These are phyloP conservation scores for Apodemus agrarius DNA, from an alignment of 2,797 vertebrate genomes.

Conservation along the genomic window DNA sequence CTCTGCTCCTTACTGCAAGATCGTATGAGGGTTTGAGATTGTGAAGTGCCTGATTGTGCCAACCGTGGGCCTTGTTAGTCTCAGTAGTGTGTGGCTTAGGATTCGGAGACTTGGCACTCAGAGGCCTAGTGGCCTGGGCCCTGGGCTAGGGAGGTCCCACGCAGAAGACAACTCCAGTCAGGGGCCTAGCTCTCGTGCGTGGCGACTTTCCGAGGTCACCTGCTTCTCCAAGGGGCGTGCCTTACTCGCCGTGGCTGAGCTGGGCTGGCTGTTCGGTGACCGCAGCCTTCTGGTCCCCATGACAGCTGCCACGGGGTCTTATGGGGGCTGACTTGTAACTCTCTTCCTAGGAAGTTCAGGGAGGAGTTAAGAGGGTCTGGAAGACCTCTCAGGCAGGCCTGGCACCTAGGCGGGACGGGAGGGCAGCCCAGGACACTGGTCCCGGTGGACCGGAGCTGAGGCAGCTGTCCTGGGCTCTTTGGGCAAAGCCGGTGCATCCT, in stretches of 20 bases:
- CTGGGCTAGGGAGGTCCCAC: neutral
- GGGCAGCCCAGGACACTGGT: neutral
- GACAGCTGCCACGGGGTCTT: neutral
- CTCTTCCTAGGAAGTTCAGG: neutral
- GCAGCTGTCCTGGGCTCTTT: neutral
- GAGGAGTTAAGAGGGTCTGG: neutral
- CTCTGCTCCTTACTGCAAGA: neutral
- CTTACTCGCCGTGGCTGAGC: neutral
- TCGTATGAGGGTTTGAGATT: neutral
- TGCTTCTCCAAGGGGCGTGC: neutral
- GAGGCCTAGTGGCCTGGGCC: neutral
- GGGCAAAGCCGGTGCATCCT: neutral
- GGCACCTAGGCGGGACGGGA: neutral
- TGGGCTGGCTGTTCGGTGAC: neutral
- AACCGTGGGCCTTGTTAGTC: neutral
- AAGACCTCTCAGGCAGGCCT: neutral
- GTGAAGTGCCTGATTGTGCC: neutral
- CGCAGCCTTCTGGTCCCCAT: neutral
- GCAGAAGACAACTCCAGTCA: neutral
- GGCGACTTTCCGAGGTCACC: neutral
- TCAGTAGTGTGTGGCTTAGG: neutral
- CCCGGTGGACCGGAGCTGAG: neutral
- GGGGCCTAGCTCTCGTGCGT: neutral
- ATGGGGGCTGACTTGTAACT: neutral
- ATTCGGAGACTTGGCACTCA: neutral